phyloP scores from a whole-genome alignment of 2,888 invertebrate species.

The Drosophila paucipuncta region DNA sequence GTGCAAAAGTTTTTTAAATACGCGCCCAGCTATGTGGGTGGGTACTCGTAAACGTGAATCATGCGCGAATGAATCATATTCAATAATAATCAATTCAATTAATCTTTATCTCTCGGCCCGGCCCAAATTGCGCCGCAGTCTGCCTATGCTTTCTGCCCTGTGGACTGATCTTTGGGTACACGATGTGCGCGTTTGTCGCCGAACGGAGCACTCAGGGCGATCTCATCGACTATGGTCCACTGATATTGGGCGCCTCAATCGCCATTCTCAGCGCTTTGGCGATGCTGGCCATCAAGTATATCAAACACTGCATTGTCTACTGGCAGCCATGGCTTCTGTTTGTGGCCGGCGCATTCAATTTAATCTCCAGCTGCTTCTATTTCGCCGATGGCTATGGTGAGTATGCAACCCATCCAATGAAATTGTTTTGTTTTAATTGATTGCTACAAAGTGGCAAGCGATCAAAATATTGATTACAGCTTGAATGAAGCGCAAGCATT shows the following conservation, averaged over 20 bases:
- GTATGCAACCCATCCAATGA: constrained; percentile 15
- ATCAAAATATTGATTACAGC: background rate
- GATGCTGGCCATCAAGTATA: constrained; percentile 73
- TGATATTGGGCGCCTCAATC: constrained; percentile 77
- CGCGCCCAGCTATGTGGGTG: constrained; percentile 79
- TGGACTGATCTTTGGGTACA: constrained; percentile 82
- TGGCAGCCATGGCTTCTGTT: constrained; percentile 80
- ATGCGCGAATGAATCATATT: background rate
- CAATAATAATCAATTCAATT: background rate
- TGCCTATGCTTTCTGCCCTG: constrained; percentile 80
- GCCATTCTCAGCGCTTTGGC: constrained; percentile 64
- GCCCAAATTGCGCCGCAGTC: constrained; percentile 47
- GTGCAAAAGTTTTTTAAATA: constrained; percentile 74
- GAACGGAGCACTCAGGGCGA: constrained; percentile 62
- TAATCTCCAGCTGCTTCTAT: constrained; percentile 82
- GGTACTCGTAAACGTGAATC: constrained; percentile 26
- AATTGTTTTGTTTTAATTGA: background rate
- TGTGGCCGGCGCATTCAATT: constrained; percentile 68
- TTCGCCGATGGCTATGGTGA: constrained; percentile 81
- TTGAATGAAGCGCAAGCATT: background rate
- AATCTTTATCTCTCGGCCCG: background rate
- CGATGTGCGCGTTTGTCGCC: constrained; percentile 78
- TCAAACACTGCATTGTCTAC: constrained; percentile 77
- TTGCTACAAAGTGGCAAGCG: background rate
- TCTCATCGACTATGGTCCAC: constrained; percentile 77